Percentiles rank a stretch among this genome's conserved stretches.
phyloP scores from a whole-genome alignment of 2,113 vertebrate species.

The Lontra canadensis region DNA sequence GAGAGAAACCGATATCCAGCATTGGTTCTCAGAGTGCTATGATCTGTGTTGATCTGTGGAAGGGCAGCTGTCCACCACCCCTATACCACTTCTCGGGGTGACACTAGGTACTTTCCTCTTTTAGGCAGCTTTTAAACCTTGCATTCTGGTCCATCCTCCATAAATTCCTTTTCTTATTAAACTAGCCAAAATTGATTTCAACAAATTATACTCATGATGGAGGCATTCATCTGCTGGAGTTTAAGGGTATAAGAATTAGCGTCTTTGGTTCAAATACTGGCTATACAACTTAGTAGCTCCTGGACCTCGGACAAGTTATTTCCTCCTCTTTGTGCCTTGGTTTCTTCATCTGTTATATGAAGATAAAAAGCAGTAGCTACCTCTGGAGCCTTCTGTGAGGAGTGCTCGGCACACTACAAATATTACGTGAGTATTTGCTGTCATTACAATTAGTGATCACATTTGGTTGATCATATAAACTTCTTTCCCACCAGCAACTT shows the following conservation, averaged over 20 bases:
- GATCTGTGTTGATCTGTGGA: background rate
- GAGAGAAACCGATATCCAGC: accelerated
- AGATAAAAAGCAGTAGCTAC: background rate
- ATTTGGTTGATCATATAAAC: background rate
- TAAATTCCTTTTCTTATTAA: background rate
- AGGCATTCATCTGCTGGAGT: background rate
- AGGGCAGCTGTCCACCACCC: background rate
- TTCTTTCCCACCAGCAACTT: background rate
- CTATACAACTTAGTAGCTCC: background rate
- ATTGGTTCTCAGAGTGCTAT: background rate
- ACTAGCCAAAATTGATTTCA: background rate
- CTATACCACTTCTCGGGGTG: accelerated
- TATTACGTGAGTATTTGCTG: background rate
- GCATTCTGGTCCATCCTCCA: background rate
- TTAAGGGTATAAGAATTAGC: background rate
- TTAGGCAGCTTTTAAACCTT: background rate
- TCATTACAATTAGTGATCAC: background rate
- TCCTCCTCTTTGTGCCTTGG: background rate
- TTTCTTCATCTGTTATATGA: background rate
- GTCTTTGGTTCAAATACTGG: background rate
- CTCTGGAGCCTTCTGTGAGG: background rate
- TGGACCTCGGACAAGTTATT: background rate
- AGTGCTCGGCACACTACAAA: too few relatives aligned
- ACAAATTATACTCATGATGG: background rate
- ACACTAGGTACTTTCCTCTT: background rate